phyloP scores from a whole-genome alignment of 2,113 vertebrate genomes.

The Lepus americanus region DNA sequence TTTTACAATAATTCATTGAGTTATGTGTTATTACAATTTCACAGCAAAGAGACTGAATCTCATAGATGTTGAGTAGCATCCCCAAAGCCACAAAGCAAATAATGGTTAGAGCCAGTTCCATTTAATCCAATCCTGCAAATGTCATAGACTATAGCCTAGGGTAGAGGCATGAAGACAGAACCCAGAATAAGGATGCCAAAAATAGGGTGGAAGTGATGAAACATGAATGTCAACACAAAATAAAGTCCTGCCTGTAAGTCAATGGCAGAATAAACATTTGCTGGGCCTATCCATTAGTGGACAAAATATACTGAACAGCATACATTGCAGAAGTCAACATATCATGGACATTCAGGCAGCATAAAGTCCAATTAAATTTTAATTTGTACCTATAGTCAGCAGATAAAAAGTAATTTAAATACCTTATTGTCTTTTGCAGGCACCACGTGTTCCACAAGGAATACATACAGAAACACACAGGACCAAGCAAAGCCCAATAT shows the following conservation, averaged over 20 bases:
- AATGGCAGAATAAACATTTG: background rate
- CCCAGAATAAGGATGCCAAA: background rate
- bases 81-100: background rate
- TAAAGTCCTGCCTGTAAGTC: background rate
- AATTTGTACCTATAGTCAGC: too few relatives aligned
- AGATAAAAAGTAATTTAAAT: background rate
- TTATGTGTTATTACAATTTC: background rate
- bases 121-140: background rate
- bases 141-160: background rate
- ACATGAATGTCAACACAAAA: background rate
- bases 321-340: slow-evolving; percentile 77
- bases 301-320: background rate
- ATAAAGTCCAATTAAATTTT: slow-evolving; percentile 79
- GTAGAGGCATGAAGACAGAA: background rate
- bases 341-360: slow-evolving; percentile 79
- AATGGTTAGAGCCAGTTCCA: background rate
- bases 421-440: background rate
- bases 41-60: background rate
- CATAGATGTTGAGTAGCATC: background rate
- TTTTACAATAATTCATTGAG: background rate
- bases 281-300: background rate
- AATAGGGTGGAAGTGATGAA: background rate
- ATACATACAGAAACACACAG: background rate
- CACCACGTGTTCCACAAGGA: background rate
- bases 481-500: background rate